Base-by-base conservation (phyloP, 2,113 vertebrate species). In the Atrichornis clamosus region DNA sequence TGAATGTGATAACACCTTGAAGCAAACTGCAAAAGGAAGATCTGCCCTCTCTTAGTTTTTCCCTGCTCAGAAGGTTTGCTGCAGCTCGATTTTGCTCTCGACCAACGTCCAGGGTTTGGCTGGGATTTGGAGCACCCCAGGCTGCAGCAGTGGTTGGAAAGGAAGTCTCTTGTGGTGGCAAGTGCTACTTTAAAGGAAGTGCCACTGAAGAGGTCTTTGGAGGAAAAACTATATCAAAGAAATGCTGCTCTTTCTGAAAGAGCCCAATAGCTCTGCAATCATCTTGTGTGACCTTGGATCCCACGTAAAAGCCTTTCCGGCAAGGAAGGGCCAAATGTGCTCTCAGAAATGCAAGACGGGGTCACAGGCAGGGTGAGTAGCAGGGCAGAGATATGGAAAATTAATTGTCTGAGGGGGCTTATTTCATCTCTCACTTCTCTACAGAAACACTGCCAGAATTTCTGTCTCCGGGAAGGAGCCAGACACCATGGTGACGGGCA, bases 311-410 rank as follows among this genome's bases (percentile, higher is more conserved):
- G 32, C 15, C 35, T 11, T 59, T 60, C 55, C 1, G 4, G 39
- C 30, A 19, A 63, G 58, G 52, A 89, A 85, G 33, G 53, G 33
- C 23, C 72, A 44, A 17, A 79, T 35, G 39, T 60, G 76, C 35
- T 72, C 47, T 72, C 58, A 64, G 44, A 46, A 32, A 46, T 1
- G 18, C 59, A 55, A 15, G 35, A n/a, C 0, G 1, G n/a, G 39
- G 47, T 15, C 46, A n/a, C 1, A 1, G 52, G 22, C 41, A 16
- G 60, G 52, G 42, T 23, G 72, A 41, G 42, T 19, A 60, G 55
- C 52, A 55, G 55, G 53, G 62, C 17, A 46, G 49, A 58, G 82
- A 37, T 47, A 37, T 47, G 60, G 74, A 21, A 32, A 18, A 58
- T 5, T 6, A 50, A 10, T 27, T 5, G 6, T 11, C 60, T 3